Base-by-base conservation (phyloP, 1,140 invertebrate species). In the Hirudo medicinalis region DNA sequence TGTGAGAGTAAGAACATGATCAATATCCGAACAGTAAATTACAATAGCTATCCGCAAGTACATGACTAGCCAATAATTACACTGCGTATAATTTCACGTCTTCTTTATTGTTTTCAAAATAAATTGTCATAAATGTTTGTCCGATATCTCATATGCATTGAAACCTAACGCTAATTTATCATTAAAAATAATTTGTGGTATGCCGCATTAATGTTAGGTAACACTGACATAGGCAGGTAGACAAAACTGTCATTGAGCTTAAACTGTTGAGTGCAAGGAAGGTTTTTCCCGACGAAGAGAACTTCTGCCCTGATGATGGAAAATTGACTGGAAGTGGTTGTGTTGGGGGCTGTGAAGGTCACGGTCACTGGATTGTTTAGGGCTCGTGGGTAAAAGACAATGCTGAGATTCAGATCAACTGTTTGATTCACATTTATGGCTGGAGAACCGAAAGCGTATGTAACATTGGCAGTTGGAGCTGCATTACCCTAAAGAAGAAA, bases 211-310 rank as follows among this genome's bases (percentile, higher is more conserved):
- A 36, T 36, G 32, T 3, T 6, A 36, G 36, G 27, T 68, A 32
- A 19, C 11, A 68, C 67, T 25, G 36, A 68, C 27, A 68, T 68
- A n/a, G 57, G 22, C 20, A 63, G 20, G 29, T 63, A 63, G 19
- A 9, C 15, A 32, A 63, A 25, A 32, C 57, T 63, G 57, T 2
- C 29, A 54, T 70, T 70, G 20, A 70, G 69, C 19, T 25, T 70
- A 25, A 25, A 27, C 43, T 54, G 40, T 8, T 70, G 25, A 25
- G 49, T 25, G 43, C 69, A 70, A 22, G 69, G 32, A 22, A 70
- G 69, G 53, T 70, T 70, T 49, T 70, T 70, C 43, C 69, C 69
- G 53, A 70, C 69, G 17, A 17, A 25, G 17, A 53, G 40, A 36
- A 70, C 13, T 32, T 70, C 69, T 27, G 49, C 49, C 49, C 69